A percentile compares a stretch with the other conserved stretches of the same genome.
Evolutionary conservation across 2,797 vertebrate genomes (phyloP).

Genomic region (Hipposideros larvatus): DNA sequence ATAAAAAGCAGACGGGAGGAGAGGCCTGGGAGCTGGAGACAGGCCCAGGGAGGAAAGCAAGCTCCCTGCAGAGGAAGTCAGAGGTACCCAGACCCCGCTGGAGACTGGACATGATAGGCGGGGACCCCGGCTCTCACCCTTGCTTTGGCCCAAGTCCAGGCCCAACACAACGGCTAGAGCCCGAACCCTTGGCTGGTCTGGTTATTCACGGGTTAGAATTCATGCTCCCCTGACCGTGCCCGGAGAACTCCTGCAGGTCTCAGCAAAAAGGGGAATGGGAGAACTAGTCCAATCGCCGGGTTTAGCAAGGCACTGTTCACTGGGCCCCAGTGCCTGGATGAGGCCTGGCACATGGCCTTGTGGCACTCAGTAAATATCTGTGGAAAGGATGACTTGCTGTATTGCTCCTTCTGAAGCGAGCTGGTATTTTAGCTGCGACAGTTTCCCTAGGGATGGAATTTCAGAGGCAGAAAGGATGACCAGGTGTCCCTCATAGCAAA

Average conservation of each 20-base stretch:
- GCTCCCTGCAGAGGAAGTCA: not conserved
- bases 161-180: not conserved
- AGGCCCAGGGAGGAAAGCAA: not conserved
- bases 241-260: not conserved
- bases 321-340: not conserved
- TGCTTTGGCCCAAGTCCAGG: not conserved
- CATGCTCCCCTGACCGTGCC: accelerated
- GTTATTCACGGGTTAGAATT: not conserved
- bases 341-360: not conserved
- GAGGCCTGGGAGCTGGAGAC: not conserved
- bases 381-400: not conserved
- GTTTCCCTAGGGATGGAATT: not conserved
- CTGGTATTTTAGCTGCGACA: not conserved
- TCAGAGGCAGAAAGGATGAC: not conserved
- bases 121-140: not conserved
- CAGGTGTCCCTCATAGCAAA: not conserved
- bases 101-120: accelerated
- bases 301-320: not conserved
- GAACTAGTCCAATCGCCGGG: accelerated
- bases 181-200: not conserved
- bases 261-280: not conserved
- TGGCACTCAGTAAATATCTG: not conserved
- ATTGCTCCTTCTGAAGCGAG: not conserved
- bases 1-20: not conserved
- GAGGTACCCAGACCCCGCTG: not conserved